Conservation (phyloP, 2,113 vertebrate genomes). For the Neotragus moschatus region DNA sequence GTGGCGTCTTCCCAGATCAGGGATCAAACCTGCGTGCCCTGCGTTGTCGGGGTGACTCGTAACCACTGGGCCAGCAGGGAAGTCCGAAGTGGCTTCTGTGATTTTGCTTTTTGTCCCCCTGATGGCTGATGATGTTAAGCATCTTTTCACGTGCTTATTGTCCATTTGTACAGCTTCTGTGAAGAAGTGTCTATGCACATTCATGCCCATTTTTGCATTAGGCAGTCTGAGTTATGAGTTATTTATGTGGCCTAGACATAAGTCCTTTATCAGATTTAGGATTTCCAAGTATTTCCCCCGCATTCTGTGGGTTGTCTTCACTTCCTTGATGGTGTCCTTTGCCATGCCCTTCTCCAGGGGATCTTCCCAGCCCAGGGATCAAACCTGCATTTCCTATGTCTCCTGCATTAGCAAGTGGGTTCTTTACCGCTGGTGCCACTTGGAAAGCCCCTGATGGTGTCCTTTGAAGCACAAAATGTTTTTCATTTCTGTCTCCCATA, state of each 20-base stretch:
- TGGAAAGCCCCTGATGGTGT: background rate
- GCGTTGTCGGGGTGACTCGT: background rate
- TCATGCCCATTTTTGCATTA: background rate
- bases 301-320: background rate
- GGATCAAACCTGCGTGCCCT: background rate
- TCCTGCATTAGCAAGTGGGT: background rate
- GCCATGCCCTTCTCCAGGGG: background rate
- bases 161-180: background rate
- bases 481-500: background rate
- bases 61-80: background rate
- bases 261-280: background rate
- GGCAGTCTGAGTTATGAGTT: background rate
- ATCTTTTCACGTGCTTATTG: background rate
- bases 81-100: background rate
- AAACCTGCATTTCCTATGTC: background rate
- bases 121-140: background rate
- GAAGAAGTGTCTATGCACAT: background rate
- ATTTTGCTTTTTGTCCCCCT: background rate
- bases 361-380: background rate
- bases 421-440: background rate
- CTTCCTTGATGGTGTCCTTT: background rate
- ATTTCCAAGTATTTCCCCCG: background rate
- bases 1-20: background rate
- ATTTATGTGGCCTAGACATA: background rate
- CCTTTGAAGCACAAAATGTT: background rate